Conservation (phyloP, 2,113 vertebrate genomes). For the Chionodraco myersi region DNA sequence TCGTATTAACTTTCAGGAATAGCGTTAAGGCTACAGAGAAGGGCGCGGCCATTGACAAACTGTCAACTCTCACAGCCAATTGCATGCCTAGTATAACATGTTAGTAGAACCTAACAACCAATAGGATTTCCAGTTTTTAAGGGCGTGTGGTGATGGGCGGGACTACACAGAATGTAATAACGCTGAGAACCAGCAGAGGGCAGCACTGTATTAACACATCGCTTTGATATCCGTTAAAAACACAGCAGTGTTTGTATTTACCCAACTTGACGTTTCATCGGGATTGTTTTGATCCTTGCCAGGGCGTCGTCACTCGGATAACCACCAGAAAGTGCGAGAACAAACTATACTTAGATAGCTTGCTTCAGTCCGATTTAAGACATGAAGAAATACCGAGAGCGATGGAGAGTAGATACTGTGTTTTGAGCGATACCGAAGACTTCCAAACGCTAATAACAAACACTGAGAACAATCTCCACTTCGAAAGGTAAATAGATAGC, state of each 20-base stretch:
- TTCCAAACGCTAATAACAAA: conserved; percentile 64
- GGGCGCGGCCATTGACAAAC: neutral
- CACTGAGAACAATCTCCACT: conserved; percentile 53
- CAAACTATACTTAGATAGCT: neutral
- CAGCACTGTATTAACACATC: conserved; percentile 24
- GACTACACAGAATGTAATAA: neutral
- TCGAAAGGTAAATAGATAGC: conserved; percentile 73
- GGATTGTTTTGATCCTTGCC: conserved; percentile 9
- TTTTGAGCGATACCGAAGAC: conserved; percentile 78
- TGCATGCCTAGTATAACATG: fast-evolving
- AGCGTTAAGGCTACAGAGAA: fast-evolving
- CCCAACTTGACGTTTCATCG: neutral
- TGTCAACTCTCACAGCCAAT: conserved; percentile 47
- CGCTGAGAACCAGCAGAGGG: conserved; percentile 41
- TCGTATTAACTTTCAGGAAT: conserved; percentile 58
- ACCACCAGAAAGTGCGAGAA: conserved; percentile 10
- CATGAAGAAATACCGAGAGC: conserved; percentile 75
- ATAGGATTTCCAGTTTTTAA: conserved; percentile 10
- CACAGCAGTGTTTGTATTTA: conserved; percentile 39
- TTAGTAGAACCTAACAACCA: neutral
- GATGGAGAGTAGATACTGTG: conserved; percentile 81
- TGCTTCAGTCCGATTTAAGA: conserved; percentile 45
- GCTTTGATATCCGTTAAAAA: neutral
- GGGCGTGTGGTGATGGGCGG: neutral
- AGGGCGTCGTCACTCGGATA: neutral